phyloP scores from a whole-genome alignment of 2,888 invertebrate genomes.

The Amiota minor region DNA sequence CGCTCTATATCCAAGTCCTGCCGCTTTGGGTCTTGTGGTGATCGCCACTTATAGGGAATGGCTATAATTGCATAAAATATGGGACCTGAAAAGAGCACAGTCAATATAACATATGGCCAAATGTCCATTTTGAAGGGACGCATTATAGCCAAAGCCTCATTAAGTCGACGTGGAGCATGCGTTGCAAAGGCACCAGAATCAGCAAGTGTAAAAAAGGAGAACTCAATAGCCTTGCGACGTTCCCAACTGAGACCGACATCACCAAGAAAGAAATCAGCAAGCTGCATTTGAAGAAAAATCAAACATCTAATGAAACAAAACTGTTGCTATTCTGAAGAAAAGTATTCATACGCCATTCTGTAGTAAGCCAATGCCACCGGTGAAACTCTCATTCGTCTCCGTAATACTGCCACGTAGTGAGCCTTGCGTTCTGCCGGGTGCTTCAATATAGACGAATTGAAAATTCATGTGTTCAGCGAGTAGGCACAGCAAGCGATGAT shows the following conservation, averaged over 20 bases:
- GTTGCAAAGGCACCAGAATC: constrained; percentile 86
- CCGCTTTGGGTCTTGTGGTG: constrained; percentile 30
- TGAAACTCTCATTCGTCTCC: constrained; percentile 79
- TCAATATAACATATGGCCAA: constrained; percentile 81
- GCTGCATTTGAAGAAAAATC: constrained; percentile 67
- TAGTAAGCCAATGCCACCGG: constrained; percentile 82
- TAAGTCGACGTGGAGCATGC: constrained; percentile 82
- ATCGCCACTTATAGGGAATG: constrained; percentile 74
- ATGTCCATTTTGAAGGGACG: constrained; percentile 84
- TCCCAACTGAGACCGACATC: constrained; percentile 85
- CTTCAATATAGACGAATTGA: constrained; percentile 82
- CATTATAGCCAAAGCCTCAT: constrained; percentile 83
- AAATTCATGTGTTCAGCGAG: constrained; percentile 82
- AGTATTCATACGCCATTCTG: constrained; percentile 77
- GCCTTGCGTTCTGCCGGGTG: constrained; percentile 83
- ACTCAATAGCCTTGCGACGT: constrained; percentile 81
- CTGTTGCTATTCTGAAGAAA: too few species aligned
- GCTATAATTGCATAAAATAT: constrained; percentile 81
- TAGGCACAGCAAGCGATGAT: constrained; percentile 80
- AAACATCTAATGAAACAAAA: neutral
- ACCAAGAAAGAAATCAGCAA: constrained; percentile 82
- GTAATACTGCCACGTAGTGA: constrained; percentile 74
- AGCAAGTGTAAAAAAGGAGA: constrained; percentile 83
- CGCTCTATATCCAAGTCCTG: constrained; percentile 47
- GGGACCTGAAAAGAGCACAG: constrained; percentile 80